Percentiles rank a stretch among this genome's conserved stretches.
These are phyloP conservation scores for Champsocephalus esox DNA, from an alignment of 2,797 vertebrate species.

Conservation along the genomic window DNA sequence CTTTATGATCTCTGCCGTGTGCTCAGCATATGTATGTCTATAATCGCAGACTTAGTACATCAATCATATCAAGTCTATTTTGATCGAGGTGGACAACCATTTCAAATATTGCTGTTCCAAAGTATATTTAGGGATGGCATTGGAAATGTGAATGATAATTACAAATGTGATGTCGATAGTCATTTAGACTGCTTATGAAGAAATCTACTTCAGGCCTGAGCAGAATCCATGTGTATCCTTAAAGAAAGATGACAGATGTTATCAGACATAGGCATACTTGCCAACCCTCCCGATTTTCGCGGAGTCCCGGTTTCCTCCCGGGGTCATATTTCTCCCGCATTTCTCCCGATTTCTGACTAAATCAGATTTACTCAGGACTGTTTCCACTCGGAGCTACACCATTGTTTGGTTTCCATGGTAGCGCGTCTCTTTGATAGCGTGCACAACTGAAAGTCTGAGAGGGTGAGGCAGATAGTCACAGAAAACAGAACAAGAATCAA, in stretches of 20 bases:
- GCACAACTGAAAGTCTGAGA: too few relatives aligned
- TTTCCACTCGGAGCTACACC: too few relatives aligned
- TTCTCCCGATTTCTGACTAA: too few relatives aligned
- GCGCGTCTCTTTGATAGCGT: too few relatives aligned
- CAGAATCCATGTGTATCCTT: conserved; percentile 33
- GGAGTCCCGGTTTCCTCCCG: too few relatives aligned
- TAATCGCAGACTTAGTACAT: conserved; percentile 67
- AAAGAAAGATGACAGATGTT: conserved; percentile 33
- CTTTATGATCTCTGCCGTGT: conserved; percentile 81
- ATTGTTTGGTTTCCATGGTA: too few relatives aligned
- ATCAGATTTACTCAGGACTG: too few relatives aligned
- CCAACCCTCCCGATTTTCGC: too few relatives aligned
- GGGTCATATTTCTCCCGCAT: too few relatives aligned
- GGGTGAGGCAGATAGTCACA: too few relatives aligned
- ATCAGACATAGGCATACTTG: conserved; percentile 14
- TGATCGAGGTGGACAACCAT: conserved; percentile 45
- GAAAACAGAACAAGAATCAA: too few relatives aligned
- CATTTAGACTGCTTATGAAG: conserved; percentile 28
- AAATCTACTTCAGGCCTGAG: conserved; percentile 8
- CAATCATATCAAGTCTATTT: conserved; percentile 62
- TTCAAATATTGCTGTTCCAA: conserved; percentile 26
- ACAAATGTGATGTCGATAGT: conserved; percentile 54
- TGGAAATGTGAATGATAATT: conserved; percentile 49
- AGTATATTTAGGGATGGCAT: conserved; percentile 10
- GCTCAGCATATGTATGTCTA: conserved; percentile 71